These are phyloP conservation scores for Linurgus olivaceus DNA, from an alignment of 2,797 vertebrate genomes.

Conservation along the genomic window DNA sequence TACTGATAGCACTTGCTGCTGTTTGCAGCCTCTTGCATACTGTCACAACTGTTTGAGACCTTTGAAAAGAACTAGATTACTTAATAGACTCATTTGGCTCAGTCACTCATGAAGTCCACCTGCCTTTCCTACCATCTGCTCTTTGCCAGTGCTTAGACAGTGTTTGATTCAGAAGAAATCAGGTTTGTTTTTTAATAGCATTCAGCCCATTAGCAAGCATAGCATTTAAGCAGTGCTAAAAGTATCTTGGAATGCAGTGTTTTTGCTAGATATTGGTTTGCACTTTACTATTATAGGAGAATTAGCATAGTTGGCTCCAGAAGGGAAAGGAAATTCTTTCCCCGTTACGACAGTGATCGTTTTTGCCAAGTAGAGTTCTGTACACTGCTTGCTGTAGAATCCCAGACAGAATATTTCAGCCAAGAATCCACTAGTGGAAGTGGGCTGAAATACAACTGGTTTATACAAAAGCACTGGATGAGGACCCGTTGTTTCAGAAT, in stretches of 20 bases:
- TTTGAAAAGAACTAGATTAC: background rate
- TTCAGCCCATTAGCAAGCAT: background rate
- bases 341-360: background rate
- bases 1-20: background rate
- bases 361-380: slow-evolving; percentile 36
- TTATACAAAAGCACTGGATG: background rate
- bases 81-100: background rate
- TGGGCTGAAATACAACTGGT: background rate
- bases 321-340: slow-evolving; percentile 50
- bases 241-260: background rate
- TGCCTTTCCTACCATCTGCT: background rate
- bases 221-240: background rate
- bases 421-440: background rate
- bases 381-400: background rate
- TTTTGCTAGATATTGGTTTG: background rate
- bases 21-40: background rate
- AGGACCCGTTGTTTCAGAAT: background rate
- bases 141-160: background rate
- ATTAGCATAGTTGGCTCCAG: background rate
- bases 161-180: background rate
- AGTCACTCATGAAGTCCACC: background rate
- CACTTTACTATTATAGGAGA: background rate
- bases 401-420: background rate
- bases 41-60: background rate
- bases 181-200: background rate